Percentiles rank a stretch among this genome's conserved stretches.
Evolutionary conservation across 2,797 vertebrate species (phyloP).

Genomic region (Myotis vivesi): DNA sequence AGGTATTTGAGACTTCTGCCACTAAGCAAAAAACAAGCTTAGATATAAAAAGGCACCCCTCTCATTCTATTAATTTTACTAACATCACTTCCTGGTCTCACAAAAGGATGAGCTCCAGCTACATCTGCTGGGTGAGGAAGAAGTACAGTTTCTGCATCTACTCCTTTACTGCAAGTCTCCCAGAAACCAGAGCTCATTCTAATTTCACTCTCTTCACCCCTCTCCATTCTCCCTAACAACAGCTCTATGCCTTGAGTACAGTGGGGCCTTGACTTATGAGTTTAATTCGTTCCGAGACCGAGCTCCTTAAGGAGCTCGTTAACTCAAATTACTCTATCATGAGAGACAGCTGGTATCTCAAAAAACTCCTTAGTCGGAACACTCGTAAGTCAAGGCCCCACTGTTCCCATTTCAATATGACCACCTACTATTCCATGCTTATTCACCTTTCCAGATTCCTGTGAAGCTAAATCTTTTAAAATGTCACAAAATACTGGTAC

Average conservation of each 20-base stretch:
- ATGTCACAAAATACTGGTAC: neutral
- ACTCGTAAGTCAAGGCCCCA: too few relatives aligned
- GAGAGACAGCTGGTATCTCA: too few relatives aligned
- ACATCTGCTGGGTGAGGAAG: neutral
- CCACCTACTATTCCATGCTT: neutral
- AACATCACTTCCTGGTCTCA: neutral
- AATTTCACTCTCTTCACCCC: neutral
- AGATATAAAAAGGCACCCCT: neutral
- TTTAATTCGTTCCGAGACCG: too few relatives aligned
- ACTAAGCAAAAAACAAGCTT: neutral
- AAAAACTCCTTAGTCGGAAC: too few relatives aligned
- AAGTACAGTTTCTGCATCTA: neutral
- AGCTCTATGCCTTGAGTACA: neutral
- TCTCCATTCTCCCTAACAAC: neutral
- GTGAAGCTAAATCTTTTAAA: neutral
- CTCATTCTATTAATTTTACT: neutral
- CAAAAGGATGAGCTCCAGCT: neutral
- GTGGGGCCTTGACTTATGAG: too few relatives aligned
- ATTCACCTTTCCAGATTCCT: neutral
- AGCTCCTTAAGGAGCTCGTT: too few relatives aligned
- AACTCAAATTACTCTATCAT: too few relatives aligned
- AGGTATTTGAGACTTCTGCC: neutral
- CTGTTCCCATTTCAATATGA: neutral
- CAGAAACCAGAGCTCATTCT: neutral
- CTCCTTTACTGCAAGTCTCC: neutral